phyloP scores from a whole-genome alignment of 2,797 vertebrate species.

The Chelmon rostratus region DNA sequence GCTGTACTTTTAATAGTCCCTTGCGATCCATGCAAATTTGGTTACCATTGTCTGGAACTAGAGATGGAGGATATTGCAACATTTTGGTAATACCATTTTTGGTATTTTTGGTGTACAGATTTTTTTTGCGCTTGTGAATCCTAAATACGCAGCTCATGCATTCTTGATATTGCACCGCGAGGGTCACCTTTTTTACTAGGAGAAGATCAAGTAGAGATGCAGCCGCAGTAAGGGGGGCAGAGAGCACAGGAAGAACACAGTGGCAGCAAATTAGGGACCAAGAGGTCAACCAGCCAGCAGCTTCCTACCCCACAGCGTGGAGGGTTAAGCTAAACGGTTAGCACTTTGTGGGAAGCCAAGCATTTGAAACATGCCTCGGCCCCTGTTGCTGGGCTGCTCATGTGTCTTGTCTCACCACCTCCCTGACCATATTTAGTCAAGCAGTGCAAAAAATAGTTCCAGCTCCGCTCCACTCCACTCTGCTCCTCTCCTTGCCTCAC shows the following conservation, averaged over 20 bases:
- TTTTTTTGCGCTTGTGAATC: conserved; percentile 11
- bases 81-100: too few relatives aligned
- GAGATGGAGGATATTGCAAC: conserved; percentile 35
- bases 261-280: conserved; percentile 63
- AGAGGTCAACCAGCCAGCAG: conserved; percentile 52
- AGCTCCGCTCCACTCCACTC: conserved; percentile 67
- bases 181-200: conserved; percentile 82
- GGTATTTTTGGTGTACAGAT: conserved; percentile 16
- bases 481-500: conserved; percentile 52
- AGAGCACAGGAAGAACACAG: conserved; percentile 50
- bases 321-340: conserved; percentile 67
- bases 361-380: conserved; percentile 93
- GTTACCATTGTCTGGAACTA: conserved; percentile 46
- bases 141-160: conserved; percentile 14
- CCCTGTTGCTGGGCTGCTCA: conserved; percentile 91
- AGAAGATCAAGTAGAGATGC: conserved; percentile 83
- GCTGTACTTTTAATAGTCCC: conserved; percentile 72
- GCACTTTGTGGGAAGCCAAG: conserved; percentile 86
- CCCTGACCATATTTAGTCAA: conserved; percentile 99
- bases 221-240: conserved; percentile 73
- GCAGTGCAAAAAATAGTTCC: conserved; percentile 98
- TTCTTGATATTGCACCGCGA: conserved; percentile 57
- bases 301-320: conserved; percentile 41
- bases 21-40: conserved; percentile 53
- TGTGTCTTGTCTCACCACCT: conserved; percentile 92